These are phyloP conservation scores for Choristoneura rosaceana DNA, from an alignment of 2,888 invertebrate species.

Conservation along the genomic window DNA sequence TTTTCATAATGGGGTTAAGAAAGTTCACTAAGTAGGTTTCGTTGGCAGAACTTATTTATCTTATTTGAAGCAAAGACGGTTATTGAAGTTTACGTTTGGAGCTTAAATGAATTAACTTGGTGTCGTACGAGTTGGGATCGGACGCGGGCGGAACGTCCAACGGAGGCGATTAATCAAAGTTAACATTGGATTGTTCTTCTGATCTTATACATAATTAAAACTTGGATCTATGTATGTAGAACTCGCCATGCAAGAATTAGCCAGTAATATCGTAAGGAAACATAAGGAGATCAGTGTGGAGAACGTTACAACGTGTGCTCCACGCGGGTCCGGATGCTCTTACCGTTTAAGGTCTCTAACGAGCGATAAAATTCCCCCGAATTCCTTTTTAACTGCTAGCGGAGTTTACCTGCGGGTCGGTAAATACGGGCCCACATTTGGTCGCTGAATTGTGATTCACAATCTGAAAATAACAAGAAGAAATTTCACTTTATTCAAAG, in stretches of 20 bases:
- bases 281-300: constrained; percentile 51
- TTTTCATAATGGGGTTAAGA: constrained; percentile 44
- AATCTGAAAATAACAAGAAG: constrained; percentile 71
- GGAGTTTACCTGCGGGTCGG: constrained; percentile 81
- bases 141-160: constrained; percentile 10
- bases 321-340: constrained; percentile 55
- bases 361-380: constrained; percentile 78
- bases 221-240: constrained; percentile 1
- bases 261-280: constrained; percentile 58
- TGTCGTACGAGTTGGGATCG: constrained; percentile 19
- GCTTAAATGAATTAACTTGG: constrained; percentile 49
- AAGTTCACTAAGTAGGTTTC: constrained; percentile 44
- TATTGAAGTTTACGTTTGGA: constrained; percentile 41
- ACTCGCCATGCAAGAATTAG: constrained; percentile 48
- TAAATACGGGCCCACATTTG: constrained; percentile 80
- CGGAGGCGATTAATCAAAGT: constrained; percentile 10
- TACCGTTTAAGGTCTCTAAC: constrained; percentile 77
- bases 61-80: constrained; percentile 40
- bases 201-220: background rate
- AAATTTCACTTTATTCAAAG: constrained; percentile 59
- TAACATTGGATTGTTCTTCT: constrained; percentile 5
- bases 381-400: constrained; percentile 80
- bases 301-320: constrained; percentile 48
- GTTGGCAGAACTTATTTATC: constrained; percentile 44
- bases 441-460: constrained; percentile 74